These are phyloP conservation scores for Anagrus nilaparvatae DNA, from an alignment of 1,140 invertebrate species.

Conservation along the genomic window DNA sequence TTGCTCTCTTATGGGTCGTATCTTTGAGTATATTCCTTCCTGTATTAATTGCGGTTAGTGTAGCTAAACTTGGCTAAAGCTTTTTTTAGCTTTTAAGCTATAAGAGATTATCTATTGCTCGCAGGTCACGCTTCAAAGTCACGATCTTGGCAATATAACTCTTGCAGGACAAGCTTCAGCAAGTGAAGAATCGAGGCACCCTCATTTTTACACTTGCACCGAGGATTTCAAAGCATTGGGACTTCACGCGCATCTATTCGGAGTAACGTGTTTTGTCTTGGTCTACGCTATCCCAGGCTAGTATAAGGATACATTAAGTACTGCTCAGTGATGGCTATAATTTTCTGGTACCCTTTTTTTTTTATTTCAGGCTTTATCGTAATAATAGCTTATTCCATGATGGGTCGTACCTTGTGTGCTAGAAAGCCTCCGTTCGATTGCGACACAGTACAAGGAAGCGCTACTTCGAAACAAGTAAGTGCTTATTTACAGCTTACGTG, in stretches of 20 bases:
- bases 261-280: conserved; percentile 55
- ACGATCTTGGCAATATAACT: conserved; percentile 21
- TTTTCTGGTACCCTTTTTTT: conserved; percentile 20
- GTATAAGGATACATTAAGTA: conserved; percentile 10
- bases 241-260: conserved; percentile 42
- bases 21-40: conserved; percentile 57
- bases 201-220: conserved; percentile 21
- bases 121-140: conserved; percentile 25
- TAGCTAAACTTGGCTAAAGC: background rate
- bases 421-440: conserved; percentile 53
- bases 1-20: conserved; percentile 53
- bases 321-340: background rate
- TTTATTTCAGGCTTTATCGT: conserved; percentile 56
- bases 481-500: background rate
- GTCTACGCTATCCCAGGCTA: conserved; percentile 63
- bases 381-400: conserved; percentile 57
- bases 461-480: conserved; percentile 52
- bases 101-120: background rate
- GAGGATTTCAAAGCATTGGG: conserved; percentile 27
- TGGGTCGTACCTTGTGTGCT: conserved; percentile 59
- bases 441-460: conserved; percentile 43
- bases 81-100: background rate
- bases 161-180: conserved; percentile 12
- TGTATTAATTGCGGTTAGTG: conserved; percentile 44
- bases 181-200: conserved; percentile 13